Evolutionary conservation across 2,888 invertebrate species (phyloP), one percentile per base, ranked within the genome.

Genomic region (Bellardia bayeri): DNA sequence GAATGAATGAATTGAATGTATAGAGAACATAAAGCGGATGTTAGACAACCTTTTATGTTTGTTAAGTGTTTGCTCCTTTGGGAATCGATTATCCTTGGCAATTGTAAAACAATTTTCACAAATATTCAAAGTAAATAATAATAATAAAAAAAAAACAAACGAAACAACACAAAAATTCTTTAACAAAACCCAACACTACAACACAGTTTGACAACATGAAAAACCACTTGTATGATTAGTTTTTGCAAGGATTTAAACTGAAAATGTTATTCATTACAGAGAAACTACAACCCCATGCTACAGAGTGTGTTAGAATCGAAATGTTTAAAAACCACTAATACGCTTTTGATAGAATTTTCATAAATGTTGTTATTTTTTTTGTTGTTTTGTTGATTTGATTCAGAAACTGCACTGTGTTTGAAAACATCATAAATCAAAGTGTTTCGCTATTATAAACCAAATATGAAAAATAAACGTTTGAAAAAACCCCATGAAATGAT

Each of bases 31-130:
- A 74, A 87, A 85, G 85, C 85, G 85, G 85, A 82, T 85, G 85
- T 85, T 82, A 82, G 82, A 87, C 87, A 85, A 75, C 71, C 82
- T 82, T 89, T 88, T 82, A 79, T 88, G 85, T 83, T 85, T 87
- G 89, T 63, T 87, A 91, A 92, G 93, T 93, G 93, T 92, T 92
- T 90, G 91, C 91, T 92, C 92, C 93, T 92, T 92, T 91, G 93
- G 92, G 92, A 92, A 93, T 92, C 92, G 92, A 92, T 92, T 92
- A 92, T 92, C 91, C 92, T 90, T 13, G 90, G 91, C 93, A 93
- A 93, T 93, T 92, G 93, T 92, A 91, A 91, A 93, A 91, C 92
- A 93, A 93, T 93, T 93, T 93, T 92, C 92, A 92, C 85, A 87
- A 86, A 82, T 64, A 82, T 78, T 87, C 83, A 75, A 75, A 76